Conservation (phyloP, 2,113 vertebrate species). For the Otus sunia region DNA sequence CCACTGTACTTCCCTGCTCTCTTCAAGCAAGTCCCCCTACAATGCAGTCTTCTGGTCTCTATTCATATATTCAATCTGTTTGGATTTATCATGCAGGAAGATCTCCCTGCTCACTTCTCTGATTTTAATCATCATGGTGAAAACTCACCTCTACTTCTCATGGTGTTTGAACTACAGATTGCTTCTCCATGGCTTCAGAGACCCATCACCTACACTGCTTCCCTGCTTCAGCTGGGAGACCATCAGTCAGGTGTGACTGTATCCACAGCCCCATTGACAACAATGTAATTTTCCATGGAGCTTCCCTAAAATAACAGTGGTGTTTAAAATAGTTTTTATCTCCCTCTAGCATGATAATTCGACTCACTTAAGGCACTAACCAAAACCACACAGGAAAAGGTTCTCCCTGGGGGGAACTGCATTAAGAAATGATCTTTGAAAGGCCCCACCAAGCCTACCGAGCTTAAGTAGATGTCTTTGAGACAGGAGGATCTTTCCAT, state of each 20-base stretch:
- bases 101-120: neutral
- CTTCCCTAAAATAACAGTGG: neutral
- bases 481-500: neutral
- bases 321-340: neutral
- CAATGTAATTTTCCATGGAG: neutral
- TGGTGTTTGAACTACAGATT: fast-evolving
- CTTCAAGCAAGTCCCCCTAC: neutral
- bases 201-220: neutral
- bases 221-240: neutral
- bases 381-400: neutral
- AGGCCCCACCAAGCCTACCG: neutral
- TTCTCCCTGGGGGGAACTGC: neutral
- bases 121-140: neutral
- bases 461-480: neutral
- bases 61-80: neutral
- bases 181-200: neutral
- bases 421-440: neutral
- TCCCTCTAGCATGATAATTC: neutral
- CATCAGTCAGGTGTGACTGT: neutral
- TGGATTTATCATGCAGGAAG: neutral
- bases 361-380: neutral
- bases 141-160: neutral
- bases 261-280: neutral
- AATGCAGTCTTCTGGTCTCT: neutral
- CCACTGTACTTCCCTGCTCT: neutral